Evolutionary conservation across 2,113 vertebrate genomes (phyloP).

Genomic region (Takifugu flavidus): DNA sequence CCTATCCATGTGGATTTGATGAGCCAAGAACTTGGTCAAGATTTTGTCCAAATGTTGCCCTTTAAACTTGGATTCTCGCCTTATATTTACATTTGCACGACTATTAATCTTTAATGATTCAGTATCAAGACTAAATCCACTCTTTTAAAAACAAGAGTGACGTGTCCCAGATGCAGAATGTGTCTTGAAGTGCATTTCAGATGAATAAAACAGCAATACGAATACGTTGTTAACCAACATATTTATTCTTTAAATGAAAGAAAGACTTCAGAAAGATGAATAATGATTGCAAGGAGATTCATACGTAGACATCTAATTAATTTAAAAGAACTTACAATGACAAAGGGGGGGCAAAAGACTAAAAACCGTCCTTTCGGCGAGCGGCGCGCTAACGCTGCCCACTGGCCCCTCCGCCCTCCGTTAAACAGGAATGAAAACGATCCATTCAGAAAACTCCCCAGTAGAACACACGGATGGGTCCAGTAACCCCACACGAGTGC

Average conservation of each 20-base stretch:
- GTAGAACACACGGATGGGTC: conserved; percentile 22
- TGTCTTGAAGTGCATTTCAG: no score
- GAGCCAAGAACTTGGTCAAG: no score
- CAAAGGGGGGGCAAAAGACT: neutral
- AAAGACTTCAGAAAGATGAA: conserved; percentile 44
- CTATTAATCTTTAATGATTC: no score
- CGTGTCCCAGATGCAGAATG: no score
- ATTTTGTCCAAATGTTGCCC: no score
- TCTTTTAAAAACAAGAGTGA: no score
- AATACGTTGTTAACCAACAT: conserved; percentile 12
- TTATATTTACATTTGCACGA: no score
- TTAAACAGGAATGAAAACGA: conserved; percentile 43
- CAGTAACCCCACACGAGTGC: conserved; percentile 52
- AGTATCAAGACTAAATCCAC: no score
- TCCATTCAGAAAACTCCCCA: conserved; percentile 34
- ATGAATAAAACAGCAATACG: neutral
- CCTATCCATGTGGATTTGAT: no score
- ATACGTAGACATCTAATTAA: conserved; percentile 49
- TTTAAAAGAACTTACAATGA: conserved; percentile 24
- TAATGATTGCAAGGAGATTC: conserved; percentile 44
- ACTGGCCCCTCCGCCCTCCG: conserved; percentile 7
- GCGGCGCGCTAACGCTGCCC: conserved; percentile 43
- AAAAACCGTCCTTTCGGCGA: neutral
- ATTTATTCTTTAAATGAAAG: conserved; percentile 55
- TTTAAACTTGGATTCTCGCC: no score